Evolutionary conservation across 2,888 invertebrate genomes (phyloP).

Genomic region (Microplitis deprimator): DNA sequence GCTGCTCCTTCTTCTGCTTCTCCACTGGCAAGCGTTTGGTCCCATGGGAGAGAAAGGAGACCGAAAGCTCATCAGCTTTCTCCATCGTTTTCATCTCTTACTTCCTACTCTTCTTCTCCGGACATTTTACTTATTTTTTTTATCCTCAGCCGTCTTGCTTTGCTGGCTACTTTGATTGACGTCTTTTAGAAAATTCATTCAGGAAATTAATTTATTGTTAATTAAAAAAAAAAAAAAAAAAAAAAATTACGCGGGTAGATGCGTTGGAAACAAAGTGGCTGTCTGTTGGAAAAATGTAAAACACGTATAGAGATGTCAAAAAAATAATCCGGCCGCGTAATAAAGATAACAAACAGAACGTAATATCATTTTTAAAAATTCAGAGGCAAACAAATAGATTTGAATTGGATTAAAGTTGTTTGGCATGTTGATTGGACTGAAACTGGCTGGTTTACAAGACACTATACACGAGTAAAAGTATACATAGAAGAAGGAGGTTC

Average conservation of each 20-base stretch:
- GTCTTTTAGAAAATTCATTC: too few species aligned
- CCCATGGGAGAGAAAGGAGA: conserved; percentile 55
- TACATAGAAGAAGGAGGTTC: conserved; percentile 26
- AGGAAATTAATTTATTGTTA: background rate
- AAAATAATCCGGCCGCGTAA: background rate
- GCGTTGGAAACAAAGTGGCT: background rate
- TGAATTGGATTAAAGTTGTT: conserved; percentile 54
- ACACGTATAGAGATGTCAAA: background rate
- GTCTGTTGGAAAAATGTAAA: background rate
- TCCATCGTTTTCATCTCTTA: conserved; percentile 41
- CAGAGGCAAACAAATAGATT: conserved; percentile 38
- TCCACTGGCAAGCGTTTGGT: conserved; percentile 43
- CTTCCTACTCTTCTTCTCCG: conserved; percentile 36
- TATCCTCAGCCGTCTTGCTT: background rate
- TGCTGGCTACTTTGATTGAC: too few species aligned
- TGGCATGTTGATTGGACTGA: conserved; percentile 49
- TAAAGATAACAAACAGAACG: background rate
- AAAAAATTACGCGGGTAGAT: background rate
- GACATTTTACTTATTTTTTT: conserved; percentile 8
- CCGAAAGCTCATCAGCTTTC: conserved; percentile 52
- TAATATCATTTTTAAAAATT: conserved; percentile 22
- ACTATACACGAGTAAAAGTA: conserved; percentile 15
- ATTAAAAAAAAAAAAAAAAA: background rate
- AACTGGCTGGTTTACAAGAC: conserved; percentile 26
- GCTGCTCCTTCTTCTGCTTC: conserved; percentile 33